phyloP scores from a whole-genome alignment of 2,113 vertebrate species.

The Glaucidium brasilianum region DNA sequence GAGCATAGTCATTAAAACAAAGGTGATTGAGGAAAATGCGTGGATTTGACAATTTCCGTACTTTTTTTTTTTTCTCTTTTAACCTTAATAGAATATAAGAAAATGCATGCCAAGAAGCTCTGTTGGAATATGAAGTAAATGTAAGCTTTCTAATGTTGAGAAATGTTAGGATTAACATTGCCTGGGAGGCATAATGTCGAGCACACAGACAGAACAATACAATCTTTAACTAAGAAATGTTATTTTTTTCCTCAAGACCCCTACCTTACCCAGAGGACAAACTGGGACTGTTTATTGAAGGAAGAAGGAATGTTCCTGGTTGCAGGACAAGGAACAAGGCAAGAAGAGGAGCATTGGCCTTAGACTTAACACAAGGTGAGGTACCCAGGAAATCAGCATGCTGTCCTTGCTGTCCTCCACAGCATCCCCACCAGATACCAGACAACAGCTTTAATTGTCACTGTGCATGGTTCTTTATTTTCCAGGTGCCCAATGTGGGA shows the following conservation, averaged over 20 bases:
- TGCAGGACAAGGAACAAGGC: background rate
- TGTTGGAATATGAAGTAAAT: background rate
- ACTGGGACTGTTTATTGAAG: background rate
- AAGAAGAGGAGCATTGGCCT: background rate
- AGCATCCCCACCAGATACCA: background rate
- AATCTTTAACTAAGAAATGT: background rate
- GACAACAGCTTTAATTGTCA: background rate
- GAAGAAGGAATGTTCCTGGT: background rate
- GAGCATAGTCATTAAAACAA: background rate
- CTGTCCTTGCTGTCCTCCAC: background rate
- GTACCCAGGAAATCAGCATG: background rate
- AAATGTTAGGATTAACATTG: background rate
- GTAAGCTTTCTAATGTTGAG: background rate
- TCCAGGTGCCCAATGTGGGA: background rate
- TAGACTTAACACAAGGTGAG: background rate
- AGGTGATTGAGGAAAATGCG: background rate
- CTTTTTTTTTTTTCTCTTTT: background rate
- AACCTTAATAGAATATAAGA: background rate
- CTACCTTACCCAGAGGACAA: background rate
- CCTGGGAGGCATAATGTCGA: background rate
- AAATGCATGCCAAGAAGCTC: background rate
- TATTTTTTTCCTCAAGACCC: background rate
- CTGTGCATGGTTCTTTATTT: background rate
- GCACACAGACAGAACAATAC: background rate
- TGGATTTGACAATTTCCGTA: background rate